Percentiles rank a stretch among this genome's conserved stretches.
These are phyloP conservation scores for Girardinus metallicus DNA, from an alignment of 2,797 vertebrate genomes.

Conservation along the genomic window DNA sequence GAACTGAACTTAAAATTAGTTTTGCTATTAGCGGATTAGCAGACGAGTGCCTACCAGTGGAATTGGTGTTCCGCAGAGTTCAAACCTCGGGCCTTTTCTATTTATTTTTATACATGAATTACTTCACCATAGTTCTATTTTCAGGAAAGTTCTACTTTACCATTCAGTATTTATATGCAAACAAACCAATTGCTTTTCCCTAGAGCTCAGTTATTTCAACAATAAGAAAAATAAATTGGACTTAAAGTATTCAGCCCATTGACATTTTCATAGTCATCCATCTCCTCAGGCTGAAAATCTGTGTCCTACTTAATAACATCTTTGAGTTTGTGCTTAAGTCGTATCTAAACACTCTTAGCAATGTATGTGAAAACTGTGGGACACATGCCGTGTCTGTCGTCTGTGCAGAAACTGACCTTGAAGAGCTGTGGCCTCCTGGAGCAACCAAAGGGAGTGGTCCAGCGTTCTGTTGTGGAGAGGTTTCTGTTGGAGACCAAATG, in stretches of 20 bases:
- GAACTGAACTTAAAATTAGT: too few relatives aligned
- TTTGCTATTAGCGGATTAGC: too few relatives aligned
- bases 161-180: too few relatives aligned
- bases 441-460: slow-evolving; percentile 88
- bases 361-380: background rate
- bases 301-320: background rate
- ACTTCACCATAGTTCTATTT: background rate
- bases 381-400: slow-evolving; percentile 10
- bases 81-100: too few relatives aligned
- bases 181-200: background rate
- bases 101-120: background rate
- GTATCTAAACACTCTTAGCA: background rate
- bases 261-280: background rate
- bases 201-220: background rate
- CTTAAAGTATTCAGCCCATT: background rate
- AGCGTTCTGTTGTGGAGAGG: slow-evolving; percentile 87
- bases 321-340: background rate
- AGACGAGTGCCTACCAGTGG: too few relatives aligned
- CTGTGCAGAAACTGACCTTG: slow-evolving; percentile 85
- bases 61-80: background rate
- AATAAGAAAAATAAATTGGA: background rate
- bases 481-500: slow-evolving; percentile 87
- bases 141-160: background rate
- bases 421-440: slow-evolving; percentile 83
- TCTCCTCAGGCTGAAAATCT: background rate